These are phyloP conservation scores for Odobenus rosmarus DNA, from an alignment of 2,113 vertebrate genomes.

Conservation along the genomic window DNA sequence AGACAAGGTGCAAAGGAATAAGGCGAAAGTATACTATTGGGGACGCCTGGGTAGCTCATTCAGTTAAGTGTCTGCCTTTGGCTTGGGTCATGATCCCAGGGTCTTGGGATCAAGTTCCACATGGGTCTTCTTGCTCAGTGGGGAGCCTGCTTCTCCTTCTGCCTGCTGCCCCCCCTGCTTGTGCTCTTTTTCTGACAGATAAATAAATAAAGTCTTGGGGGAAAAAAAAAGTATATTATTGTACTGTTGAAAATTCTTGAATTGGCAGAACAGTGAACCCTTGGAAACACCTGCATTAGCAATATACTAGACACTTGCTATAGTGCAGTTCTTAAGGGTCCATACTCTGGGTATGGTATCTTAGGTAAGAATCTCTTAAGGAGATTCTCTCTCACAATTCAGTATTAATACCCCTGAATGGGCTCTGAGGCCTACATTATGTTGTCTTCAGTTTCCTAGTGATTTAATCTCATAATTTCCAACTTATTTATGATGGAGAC, in stretches of 20 bases:
- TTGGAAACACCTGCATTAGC: neutral
- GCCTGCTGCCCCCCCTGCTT: too few species aligned
- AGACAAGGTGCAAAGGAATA: neutral
- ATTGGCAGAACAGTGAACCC: neutral
- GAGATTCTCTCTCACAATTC: neutral
- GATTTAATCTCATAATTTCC: constrained; percentile 1
- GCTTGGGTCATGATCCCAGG: neutral
- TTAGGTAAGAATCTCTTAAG: neutral
- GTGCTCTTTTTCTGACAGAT: neutral
- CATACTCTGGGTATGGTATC: neutral
- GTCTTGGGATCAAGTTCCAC: neutral
- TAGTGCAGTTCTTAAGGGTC: neutral
- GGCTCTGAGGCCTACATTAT: neutral
- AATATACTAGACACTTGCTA: neutral
- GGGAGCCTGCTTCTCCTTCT: neutral
- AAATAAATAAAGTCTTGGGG: neutral
- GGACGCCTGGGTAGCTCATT: neutral
- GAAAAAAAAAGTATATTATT: neutral
- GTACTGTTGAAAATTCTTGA: neutral
- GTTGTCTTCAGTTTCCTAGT: neutral
- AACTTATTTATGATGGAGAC: neutral
- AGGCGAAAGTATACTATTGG: neutral
- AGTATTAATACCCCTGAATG: neutral
- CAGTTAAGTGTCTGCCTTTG: neutral
- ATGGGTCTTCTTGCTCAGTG: neutral